These are phyloP conservation scores for Agapornis roseicollis DNA, from an alignment of 2,113 vertebrate species.

Conservation along the genomic window DNA sequence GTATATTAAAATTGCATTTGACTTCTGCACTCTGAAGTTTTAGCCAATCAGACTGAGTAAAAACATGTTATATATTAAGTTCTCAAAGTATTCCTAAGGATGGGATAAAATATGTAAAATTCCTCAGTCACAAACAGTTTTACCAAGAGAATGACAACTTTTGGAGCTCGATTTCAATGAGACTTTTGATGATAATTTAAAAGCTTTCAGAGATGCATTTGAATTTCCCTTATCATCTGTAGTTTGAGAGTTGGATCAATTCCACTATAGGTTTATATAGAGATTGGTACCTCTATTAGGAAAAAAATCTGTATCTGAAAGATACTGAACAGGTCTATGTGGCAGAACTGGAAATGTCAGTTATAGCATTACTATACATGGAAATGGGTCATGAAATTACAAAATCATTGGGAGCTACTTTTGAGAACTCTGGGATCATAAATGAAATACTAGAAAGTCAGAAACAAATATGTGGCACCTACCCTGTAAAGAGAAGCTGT, in stretches of 20 bases:
- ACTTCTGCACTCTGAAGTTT: background rate
- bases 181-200: background rate
- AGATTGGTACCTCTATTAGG: background rate
- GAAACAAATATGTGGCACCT: accelerated
- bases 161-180: background rate
- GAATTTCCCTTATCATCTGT: background rate
- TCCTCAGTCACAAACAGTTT: background rate
- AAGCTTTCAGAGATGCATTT: background rate
- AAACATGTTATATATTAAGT: background rate
- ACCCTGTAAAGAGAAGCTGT: background rate
- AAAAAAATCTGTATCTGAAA: background rate
- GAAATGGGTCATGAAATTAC: background rate
- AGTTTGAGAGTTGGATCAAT: background rate
- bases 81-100: background rate
- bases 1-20: background rate
- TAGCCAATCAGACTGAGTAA: background rate
- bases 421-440: background rate
- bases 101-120: background rate
- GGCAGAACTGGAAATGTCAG: background rate
- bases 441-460: background rate
- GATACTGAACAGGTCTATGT: accelerated
- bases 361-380: accelerated
- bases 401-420: background rate
- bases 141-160: background rate
- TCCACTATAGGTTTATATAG: background rate